Base-by-base conservation (phyloP, 2,113 vertebrate genomes). In the Okapia johnstoni region DNA sequence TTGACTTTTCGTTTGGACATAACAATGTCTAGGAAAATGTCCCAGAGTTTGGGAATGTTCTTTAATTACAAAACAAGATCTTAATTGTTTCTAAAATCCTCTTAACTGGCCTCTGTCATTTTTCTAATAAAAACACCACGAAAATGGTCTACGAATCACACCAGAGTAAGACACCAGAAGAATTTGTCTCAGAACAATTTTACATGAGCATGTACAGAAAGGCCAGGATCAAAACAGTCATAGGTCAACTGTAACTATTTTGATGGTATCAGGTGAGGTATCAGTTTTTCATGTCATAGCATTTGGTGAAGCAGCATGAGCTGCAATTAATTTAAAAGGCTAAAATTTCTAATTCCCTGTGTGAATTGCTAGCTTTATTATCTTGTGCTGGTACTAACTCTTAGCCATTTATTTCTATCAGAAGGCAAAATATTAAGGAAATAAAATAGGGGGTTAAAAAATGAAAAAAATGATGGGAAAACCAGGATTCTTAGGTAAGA, bases 1-100 rank as follows among this genome's bases (percentile, higher is more conserved):
- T 14, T 23, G 73, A 28, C 61, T 33, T 97, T 88, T 93, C 0
- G 79, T 93, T 97, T 93, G 77, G 13, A 85, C 57, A 79, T 90
- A 76, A 83, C 43, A 73, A 95, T 97, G 66, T 52, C 66, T 79
- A 85, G 30, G 55, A 96, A 98, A 97, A 98, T 95, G 33, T 0
- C 5, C 33, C 33, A 50, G 2, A 8, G 94, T 90, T 88, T 30
- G 97, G 86, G 85, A 97, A 79, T 85, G 86, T 81, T 83, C 63
- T 98, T 93, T 85, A 33, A 63, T 61, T 96, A 70, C 33, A 70
- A 98, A 43, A n/a, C 14, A 73, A 94, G 50, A 85, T 96, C 55
- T 94, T 50, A 50, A 55, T 85, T 87, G n/a, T 90, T 94, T 93
- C 25, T 66, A 95, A 89, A 96, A 92, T 80, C 16, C 10, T 86